phyloP scores from a whole-genome alignment of 2,797 vertebrate species.

The Adrianichthys oophorus region DNA sequence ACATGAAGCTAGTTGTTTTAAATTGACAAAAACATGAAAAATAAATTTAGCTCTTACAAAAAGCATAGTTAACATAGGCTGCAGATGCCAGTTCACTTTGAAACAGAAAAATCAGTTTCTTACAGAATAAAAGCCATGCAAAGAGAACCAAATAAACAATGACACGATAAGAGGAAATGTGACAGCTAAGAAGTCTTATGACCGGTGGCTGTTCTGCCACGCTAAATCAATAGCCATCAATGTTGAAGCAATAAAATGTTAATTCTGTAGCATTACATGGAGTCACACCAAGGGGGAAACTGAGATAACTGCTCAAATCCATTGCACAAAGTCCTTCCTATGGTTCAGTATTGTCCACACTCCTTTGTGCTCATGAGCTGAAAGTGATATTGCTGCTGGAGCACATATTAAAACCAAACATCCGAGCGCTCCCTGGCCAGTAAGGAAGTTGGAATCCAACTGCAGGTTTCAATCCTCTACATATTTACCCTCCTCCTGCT shows the following conservation, averaged over 20 bases:
- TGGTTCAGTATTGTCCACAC: slow-evolving; percentile 41
- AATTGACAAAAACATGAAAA: background rate
- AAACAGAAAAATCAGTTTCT: slow-evolving; percentile 1
- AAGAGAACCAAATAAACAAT: slow-evolving; percentile 17
- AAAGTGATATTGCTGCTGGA: slow-evolving; percentile 43
- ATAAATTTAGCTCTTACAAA: background rate
- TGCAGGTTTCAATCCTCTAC: slow-evolving; percentile 52
- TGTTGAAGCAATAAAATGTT: slow-evolving; percentile 44
- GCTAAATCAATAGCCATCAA: slow-evolving; percentile 59
- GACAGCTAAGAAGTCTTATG: slow-evolving; percentile 50
- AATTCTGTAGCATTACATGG: slow-evolving; percentile 36
- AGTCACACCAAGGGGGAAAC: slow-evolving; percentile 31
- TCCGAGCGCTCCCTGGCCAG: slow-evolving; percentile 31
- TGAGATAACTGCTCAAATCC: slow-evolving; percentile 40
- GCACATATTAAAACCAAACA: slow-evolving; percentile 45
- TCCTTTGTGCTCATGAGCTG: slow-evolving; percentile 43
- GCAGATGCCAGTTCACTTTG: slow-evolving; percentile 10
- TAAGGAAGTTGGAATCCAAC: slow-evolving; percentile 45
- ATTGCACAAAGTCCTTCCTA: slow-evolving; percentile 35
- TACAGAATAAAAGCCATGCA: slow-evolving; percentile 14
- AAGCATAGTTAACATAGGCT: slow-evolving; percentile 5
- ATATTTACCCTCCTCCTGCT: slow-evolving; percentile 43
- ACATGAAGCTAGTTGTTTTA: background rate
- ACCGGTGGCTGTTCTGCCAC: slow-evolving; percentile 38
- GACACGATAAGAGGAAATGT: slow-evolving; percentile 26